Evolutionary conservation across 2,113 vertebrate species (phyloP), one percentile per base, ranked within the genome.

Genomic region (Platysteira castanea): DNA sequence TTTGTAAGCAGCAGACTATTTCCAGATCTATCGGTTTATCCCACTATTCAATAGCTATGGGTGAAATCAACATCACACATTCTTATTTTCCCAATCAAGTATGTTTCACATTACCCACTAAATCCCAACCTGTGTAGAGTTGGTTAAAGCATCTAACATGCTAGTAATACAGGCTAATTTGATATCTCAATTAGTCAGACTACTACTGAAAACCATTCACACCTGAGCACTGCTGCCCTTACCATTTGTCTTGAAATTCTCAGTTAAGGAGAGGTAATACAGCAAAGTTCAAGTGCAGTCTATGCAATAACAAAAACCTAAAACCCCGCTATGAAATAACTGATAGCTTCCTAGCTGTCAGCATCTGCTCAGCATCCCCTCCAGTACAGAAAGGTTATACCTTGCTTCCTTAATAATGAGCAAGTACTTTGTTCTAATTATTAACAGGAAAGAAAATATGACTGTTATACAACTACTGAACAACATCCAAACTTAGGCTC

Each of bases 11-110:
- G 12, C 27, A 59, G 24, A 7, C 21, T 60, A 18, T 27, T 88
- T 87, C 71, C 68, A 80, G 11, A 4, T 16, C 47, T 60, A 37
- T 52, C 28, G 21, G 2, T 50, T 91, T 31, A 82, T 49, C 65
- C 46, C 65, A 61, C 18, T 63, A 37, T 37, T 50, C 53, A 61
- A 33, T 0, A 84, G 57, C 0, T 0, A 71, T 1, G 0, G 19
- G 33, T 6, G 14, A 80, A 76, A 80, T 11, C 71, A 79, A 50
- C 41, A 70, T 13, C 46, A 49, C 14, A 14, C 6, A 7, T 30
- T 26, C 23, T 53, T 42, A 42, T 23, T 59, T 44, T 56, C 22
- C 35, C 63, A 44, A 17, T 85, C 28, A 52, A 70, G 19, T 22
- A 47, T 4, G 7, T 60, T 57, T 80, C 13, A 57, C 8, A 16